Percentiles rank a stretch among this genome's conserved stretches.
Evolutionary conservation across 2,888 invertebrate genomes (phyloP).

Genomic region (Philopedon plagiatum): DNA sequence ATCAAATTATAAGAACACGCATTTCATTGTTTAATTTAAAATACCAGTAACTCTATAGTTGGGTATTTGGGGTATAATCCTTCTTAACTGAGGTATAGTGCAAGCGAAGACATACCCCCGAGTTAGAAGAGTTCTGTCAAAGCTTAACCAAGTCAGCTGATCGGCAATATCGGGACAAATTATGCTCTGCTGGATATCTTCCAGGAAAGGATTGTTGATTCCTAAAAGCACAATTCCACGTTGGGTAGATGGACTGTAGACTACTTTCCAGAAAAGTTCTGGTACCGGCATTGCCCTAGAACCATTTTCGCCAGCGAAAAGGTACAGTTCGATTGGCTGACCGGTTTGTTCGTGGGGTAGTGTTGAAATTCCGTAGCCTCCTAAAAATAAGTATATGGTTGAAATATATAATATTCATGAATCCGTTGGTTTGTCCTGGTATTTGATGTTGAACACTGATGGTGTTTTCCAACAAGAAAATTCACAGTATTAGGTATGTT

Average conservation of each 20-base stretch:
- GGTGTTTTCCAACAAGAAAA: no score
- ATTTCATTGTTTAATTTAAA: constrained; percentile 57
- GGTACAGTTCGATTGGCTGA: constrained; percentile 57
- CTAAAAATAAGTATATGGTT: constrained; percentile 62
- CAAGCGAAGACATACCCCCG: constrained; percentile 77
- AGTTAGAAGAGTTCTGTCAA: constrained; percentile 69
- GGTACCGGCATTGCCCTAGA: constrained; percentile 70
- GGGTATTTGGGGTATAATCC: constrained; percentile 71
- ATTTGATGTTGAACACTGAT: no score
- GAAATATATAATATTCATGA: no score
- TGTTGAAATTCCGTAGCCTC: constrained; percentile 73
- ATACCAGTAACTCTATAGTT: constrained; percentile 68
- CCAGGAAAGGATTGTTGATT: constrained; percentile 74
- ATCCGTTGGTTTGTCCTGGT: no score
- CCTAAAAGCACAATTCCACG: constrained; percentile 74
- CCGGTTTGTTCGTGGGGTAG: constrained; percentile 69
- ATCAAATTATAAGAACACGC: neutral
- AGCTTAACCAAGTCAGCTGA: constrained; percentile 74
- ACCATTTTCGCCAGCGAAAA: constrained; percentile 57
- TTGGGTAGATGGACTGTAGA: constrained; percentile 69
- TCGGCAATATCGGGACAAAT: constrained; percentile 70
- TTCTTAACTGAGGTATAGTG: constrained; percentile 72
- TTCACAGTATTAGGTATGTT: no score
- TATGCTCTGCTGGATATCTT: constrained; percentile 53
- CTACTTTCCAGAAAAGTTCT: constrained; percentile 73